phyloP scores from a whole-genome alignment of 2,113 vertebrate species.

The Acanthisitta chloris region DNA sequence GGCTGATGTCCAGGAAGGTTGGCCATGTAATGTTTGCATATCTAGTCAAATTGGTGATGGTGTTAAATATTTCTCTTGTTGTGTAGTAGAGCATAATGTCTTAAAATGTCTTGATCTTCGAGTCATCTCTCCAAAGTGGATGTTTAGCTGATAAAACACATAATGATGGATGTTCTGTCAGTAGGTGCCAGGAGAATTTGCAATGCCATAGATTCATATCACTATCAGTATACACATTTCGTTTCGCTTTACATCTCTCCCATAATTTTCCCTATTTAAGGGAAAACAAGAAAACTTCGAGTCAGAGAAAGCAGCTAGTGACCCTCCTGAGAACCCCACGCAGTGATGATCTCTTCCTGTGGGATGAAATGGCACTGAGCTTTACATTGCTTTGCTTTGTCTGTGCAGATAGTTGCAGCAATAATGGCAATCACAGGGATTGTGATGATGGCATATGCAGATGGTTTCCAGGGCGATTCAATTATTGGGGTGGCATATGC shows the following conservation, averaged over 20 bases:
- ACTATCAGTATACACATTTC: neutral
- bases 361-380: neutral
- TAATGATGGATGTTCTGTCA: neutral
- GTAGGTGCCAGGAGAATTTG: neutral
- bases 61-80: neutral
- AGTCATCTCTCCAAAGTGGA: neutral
- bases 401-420: conserved; percentile 92
- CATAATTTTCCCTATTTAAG: neutral
- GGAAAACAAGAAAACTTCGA: neutral
- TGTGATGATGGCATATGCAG: conserved; percentile 99
- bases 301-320: neutral
- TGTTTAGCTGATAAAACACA: neutral
- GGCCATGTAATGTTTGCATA: neutral
- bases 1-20: neutral
- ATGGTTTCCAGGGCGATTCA: conserved; percentile 95
- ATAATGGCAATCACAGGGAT: conserved; percentile 99
- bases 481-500: conserved; percentile 95
- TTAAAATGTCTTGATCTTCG: neutral
- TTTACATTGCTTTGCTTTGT: conserved; percentile 28
- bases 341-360: neutral
- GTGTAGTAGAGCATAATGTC: neutral
- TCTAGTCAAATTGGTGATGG: neutral
- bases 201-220: neutral
- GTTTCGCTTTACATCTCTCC: neutral
- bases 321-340: neutral